Evolutionary conservation across 1,140 invertebrate genomes (phyloP), one percentile per base, ranked within the genome.

Genomic region (Carposina sasakii): DNA sequence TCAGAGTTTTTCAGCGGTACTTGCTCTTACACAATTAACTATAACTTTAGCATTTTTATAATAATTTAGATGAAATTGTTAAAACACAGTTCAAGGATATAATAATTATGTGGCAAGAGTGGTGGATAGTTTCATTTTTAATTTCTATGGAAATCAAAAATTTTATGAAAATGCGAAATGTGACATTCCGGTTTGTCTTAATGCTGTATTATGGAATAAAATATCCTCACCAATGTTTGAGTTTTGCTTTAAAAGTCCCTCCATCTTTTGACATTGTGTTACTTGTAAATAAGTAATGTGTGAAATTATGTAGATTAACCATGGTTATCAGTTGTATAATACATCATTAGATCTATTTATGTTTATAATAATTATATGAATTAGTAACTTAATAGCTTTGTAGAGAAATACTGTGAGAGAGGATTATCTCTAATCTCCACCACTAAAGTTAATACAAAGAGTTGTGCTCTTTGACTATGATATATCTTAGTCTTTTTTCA

Each of bases 191-290:
- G 81, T 86, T 86, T 86, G 81, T 86, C 83, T 86, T 85, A 72
- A 61, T 82, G 83, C 85, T 86, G 85, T 85, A 85, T 84, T 86
- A 86, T 85, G 85, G 83, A 86, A 86, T 86, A 86, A 86, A 86
- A 81, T 86, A 86, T 86, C 85, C 85, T 85, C 81, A 85, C 76
- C 66, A 76, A 84, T 52, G 49, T 68, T 70, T 57, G 66, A 71
- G 73, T 77, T 77, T 75, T 67, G 70, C 57, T 55, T 69, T 69
- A 36, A 51, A 52, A 52, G 34, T 30, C 40, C 36, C 45, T 30
- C 48, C 48, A 40, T 56, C 43, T 43, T 48, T 47, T 52, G 44
- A 21, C 34, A 36, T 48, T 21, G 21, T 21, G 26, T n/a, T n/a
- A n/a, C n/a, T n/a, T n/a, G n/a, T n/a, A n/a, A n/a, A n/a, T n/a